Conservation (phyloP, 2,888 invertebrate genomes). For the Dryadula phaetusa region DNA sequence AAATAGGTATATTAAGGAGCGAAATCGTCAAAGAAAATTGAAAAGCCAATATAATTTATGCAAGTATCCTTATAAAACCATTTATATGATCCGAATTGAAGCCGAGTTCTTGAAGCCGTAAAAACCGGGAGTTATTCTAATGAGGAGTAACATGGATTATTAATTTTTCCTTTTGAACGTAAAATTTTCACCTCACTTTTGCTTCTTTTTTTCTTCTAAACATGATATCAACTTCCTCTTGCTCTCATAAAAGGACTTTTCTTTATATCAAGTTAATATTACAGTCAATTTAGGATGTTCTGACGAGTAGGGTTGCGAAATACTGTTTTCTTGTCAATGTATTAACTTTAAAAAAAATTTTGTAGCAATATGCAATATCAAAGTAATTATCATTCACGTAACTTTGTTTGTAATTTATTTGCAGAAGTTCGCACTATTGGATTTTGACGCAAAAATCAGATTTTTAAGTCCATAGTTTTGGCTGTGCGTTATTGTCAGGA, state of each 20-base stretch:
- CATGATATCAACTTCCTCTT: conserved; percentile 29
- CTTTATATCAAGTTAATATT: conserved; percentile 37
- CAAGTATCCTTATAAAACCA: conserved; percentile 18
- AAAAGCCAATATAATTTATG: conserved; percentile 17
- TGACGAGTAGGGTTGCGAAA: conserved; percentile 30
- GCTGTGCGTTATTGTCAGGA: no score
- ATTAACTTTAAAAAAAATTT: no score
- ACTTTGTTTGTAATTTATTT: no score
- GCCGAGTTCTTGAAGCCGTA: conserved; percentile 2
- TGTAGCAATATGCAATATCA: no score
- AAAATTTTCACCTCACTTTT: conserved; percentile 31
- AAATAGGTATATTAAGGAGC: not conserved
- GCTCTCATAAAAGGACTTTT: conserved; percentile 23
- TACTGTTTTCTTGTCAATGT: no score
- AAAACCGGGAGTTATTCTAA: conserved; percentile 24
- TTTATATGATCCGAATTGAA: conserved; percentile 12
- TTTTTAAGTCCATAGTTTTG: no score
- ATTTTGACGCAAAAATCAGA: no score
- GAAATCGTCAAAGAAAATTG: not conserved
- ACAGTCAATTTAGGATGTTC: conserved; percentile 42
- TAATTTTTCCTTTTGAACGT: conserved; percentile 28
- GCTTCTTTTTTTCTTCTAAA: conserved; percentile 25
- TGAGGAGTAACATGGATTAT: conserved; percentile 22
- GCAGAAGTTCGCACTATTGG: no score
- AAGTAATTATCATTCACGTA: no score